Evolutionary conservation across 2,113 vertebrate genomes (phyloP).

Genomic region (Smithornis capensis): DNA sequence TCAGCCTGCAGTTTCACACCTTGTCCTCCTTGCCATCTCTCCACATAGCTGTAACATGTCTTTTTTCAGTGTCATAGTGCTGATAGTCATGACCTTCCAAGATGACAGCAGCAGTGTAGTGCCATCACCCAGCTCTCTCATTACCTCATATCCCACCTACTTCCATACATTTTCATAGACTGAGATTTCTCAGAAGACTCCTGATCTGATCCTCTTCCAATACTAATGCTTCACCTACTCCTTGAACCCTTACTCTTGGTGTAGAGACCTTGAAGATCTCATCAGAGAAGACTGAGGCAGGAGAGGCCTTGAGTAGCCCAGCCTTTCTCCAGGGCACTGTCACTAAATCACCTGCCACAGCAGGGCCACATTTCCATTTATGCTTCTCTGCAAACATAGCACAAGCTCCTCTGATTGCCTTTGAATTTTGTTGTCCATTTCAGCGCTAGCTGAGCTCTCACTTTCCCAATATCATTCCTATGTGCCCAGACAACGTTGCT

Average conservation of each 20-base stretch:
- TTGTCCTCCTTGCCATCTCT: neutral
- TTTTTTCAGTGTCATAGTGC: rapidly evolving
- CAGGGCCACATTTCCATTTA: neutral
- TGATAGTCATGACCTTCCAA: neutral
- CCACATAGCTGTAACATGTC: neutral
- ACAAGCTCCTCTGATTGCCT: neutral
- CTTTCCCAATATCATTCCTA: neutral
- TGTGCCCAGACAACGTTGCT: neutral
- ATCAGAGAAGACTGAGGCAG: neutral
- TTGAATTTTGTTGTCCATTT: neutral
- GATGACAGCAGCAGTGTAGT: neutral
- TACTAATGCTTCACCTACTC: neutral
- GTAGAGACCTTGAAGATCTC: neutral
- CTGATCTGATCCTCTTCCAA: neutral
- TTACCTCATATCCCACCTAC: neutral
- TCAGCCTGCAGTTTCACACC: neutral
- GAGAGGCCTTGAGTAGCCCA: neutral
- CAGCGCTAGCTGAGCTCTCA: neutral
- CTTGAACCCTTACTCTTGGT: neutral
- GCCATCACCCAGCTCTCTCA: neutral
- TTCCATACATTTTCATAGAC: neutral
- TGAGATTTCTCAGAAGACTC: neutral
- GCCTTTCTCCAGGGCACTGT: neutral
- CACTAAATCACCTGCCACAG: neutral
- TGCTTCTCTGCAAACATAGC: neutral